Evolutionary conservation across 2,888 invertebrate species (phyloP).

Genomic region (Luffia ferchaultella): DNA sequence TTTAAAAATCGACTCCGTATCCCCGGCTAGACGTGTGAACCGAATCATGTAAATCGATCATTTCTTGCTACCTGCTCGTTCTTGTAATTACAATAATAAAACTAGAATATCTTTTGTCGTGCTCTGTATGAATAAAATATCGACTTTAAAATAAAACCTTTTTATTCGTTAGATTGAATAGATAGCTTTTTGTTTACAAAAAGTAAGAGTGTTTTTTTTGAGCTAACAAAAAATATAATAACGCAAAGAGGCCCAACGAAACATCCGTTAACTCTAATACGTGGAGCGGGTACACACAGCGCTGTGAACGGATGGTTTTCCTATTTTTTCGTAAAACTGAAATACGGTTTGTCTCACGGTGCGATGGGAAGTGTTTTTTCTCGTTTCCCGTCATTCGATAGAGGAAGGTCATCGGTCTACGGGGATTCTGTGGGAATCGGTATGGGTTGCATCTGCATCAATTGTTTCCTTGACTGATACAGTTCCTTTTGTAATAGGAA

Average conservation of each 20-base stretch:
- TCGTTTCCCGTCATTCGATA: not conserved
- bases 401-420: slow-evolving; percentile 7
- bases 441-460: slow-evolving; percentile 2
- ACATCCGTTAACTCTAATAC: slow-evolving; percentile 4
- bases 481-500: not conserved
- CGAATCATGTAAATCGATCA: not conserved
- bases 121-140: not conserved
- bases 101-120: not conserved
- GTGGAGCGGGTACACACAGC: not conserved
- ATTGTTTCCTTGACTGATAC: slow-evolving; percentile 4
- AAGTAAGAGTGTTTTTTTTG: not conserved
- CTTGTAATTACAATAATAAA: not conserved
- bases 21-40: not conserved
- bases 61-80: not conserved
- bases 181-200: not conserved
- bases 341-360: slow-evolving; percentile 6
- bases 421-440: slow-evolving; percentile 3
- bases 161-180: not conserved
- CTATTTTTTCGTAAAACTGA: slow-evolving; percentile 5
- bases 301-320: slow-evolving; percentile 5
- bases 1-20: too few species aligned
- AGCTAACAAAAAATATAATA: not conserved
- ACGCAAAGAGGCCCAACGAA: not conserved
- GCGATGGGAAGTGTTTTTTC: slow-evolving; percentile 6
- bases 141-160: not conserved